Evolutionary conservation across 2,888 invertebrate species (phyloP).

Genomic region (Luperina testacea): DNA sequence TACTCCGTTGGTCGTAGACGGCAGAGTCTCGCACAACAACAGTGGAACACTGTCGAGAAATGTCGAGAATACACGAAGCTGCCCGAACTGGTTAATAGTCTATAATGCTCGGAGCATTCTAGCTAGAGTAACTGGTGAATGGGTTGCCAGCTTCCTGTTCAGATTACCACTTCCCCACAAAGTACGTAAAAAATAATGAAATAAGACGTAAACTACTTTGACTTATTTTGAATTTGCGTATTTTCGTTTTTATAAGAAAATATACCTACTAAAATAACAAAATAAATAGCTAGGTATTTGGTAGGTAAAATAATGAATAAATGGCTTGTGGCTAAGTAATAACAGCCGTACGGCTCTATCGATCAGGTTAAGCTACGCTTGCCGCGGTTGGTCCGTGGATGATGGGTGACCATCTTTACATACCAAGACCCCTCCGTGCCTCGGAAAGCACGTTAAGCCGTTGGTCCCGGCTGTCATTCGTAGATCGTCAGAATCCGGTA

Average conservation of each 20-base stretch:
- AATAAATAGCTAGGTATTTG: background rate
- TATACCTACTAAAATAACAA: background rate
- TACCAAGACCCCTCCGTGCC: too few relatives aligned
- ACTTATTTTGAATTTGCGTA: background rate
- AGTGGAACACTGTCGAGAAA: conserved; percentile 16
- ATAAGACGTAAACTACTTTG: background rate
- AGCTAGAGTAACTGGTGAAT: conserved; percentile 17
- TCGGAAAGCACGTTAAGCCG: too few relatives aligned
- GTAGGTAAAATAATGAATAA: background rate
- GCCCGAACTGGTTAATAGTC: conserved; percentile 39
- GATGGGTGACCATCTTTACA: too few relatives aligned
- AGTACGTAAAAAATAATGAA: background rate
- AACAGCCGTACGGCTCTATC: too few relatives aligned
- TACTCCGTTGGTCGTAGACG: conserved; percentile 1
- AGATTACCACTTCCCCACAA: conserved; percentile 23
- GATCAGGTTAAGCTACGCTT: too few relatives aligned
- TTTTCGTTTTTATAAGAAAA: background rate
- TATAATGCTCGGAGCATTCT: conserved; percentile 45
- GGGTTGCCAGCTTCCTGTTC: conserved; percentile 51
- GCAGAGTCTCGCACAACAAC: conserved; percentile 17
- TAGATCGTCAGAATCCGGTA: too few relatives aligned
- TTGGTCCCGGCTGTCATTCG: too few relatives aligned
- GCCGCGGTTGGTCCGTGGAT: too few relatives aligned
- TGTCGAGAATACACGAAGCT: conserved; percentile 45
- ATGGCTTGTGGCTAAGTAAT: too few relatives aligned